Evolutionary conservation across 2,113 vertebrate genomes (phyloP).

Genomic region (Anhinga rufa): DNA sequence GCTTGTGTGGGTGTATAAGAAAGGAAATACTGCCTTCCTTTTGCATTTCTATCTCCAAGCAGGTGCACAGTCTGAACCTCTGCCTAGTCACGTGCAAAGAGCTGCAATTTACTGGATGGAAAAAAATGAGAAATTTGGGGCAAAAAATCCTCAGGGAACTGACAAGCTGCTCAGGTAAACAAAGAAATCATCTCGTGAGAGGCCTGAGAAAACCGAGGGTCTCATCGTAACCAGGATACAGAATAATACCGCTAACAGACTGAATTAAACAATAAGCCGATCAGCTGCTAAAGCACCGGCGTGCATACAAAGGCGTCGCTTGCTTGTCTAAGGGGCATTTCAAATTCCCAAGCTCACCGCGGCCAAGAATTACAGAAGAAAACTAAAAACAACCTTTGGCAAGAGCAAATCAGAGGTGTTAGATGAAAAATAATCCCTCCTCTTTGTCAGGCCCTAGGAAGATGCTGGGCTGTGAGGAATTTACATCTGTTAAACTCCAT

Average conservation of each 20-base stretch:
- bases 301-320: background rate
- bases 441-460: background rate
- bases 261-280: background rate
- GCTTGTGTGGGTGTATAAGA: background rate
- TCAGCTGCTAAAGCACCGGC: background rate
- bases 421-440: background rate
- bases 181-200: background rate
- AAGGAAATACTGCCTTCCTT: background rate
- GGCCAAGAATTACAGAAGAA: background rate
- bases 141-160: background rate
- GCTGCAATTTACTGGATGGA: background rate
- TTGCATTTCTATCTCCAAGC: background rate
- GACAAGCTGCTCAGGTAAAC: background rate
- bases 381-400: background rate
- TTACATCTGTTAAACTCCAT: background rate
- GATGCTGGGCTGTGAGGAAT: fast-evolving
- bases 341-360: background rate
- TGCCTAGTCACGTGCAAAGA: background rate
- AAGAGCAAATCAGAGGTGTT: background rate
- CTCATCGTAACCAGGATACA: slow-evolving; percentile 1
- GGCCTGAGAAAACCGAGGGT: background rate
- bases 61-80: background rate
- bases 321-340: background rate
- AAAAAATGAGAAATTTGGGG: background rate
- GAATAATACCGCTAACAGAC: background rate